Evolutionary conservation across 1,140 invertebrate genomes (phyloP), one percentile per base, ranked within the genome.

Genomic region (Trichomalopsis sarcophagae): DNA sequence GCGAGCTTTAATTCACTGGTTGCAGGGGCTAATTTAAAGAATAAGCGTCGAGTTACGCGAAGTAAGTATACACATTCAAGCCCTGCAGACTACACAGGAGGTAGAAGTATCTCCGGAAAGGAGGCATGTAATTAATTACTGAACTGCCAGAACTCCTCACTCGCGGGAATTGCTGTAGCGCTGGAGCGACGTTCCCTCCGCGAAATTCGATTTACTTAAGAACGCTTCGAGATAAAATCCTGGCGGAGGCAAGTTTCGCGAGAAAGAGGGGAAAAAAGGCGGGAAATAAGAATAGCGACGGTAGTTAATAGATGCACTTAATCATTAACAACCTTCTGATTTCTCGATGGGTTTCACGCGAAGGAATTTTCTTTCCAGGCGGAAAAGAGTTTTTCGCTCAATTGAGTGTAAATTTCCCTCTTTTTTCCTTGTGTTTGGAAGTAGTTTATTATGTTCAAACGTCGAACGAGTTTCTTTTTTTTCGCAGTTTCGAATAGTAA

Each of bases 151-250:
- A 81, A 81, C 79, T 81, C 62, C 50, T 79, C 55, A 66, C 55
- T 79, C 75, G 23, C 27, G 27, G 50, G 13, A 78, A 78, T 78
- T 33, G 27, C 23, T 44, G 62, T 7, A n/a, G 36, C 30, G 30
- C 21, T 14, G 17, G n/a, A 77, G 75, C 23, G 44, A 77, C 75
- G 75, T 27, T 79, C 47, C 21, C 17, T 23, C 10, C 33, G 66
- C 79, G 79, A 69, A 71, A 81, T 81, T 81, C 66, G 62, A 81
- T 81, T 81, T 71, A 81, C 79, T 71, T 81, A 81, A 81, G 66
- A 50, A 71, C 21, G 33, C 9, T 21, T 5, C 71, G n/a, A 79
- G 50, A 50, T 66, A 47, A 81, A 71, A 71, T 71, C 36, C 66
- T 78, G n/a, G 47, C 10, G 14, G 73, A 30, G 2, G 30, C 77